Percentiles rank a stretch among this genome's conserved stretches.
Evolutionary conservation across 2,113 vertebrate genomes (phyloP).

Genomic region (Phalacrocorax carbo): DNA sequence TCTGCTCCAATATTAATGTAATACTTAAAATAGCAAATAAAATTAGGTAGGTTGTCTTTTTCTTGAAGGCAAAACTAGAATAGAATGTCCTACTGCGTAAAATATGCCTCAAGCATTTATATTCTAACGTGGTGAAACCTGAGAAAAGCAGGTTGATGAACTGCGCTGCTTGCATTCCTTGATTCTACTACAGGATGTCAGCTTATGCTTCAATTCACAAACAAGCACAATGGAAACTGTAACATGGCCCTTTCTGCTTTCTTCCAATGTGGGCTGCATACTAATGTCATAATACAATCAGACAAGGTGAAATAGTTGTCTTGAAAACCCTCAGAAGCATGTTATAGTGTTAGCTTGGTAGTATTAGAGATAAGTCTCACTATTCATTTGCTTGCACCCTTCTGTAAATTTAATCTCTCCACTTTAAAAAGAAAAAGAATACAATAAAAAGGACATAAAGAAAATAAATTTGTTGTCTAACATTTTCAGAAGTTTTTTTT

Average conservation of each 20-base stretch:
- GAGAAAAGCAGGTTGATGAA: conserved; percentile 37
- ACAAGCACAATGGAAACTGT: conserved; percentile 68
- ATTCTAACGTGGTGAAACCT: not conserved
- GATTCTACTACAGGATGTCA: conserved; percentile 55
- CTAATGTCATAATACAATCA: conserved; percentile 63
- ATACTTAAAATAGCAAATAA: not conserved
- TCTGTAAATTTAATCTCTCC: conserved; percentile 58
- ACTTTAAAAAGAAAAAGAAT: not conserved
- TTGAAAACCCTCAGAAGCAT: conserved; percentile 58
- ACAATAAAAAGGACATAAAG: conserved; percentile 6
- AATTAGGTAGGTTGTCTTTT: not conserved
- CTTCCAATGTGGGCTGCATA: conserved; percentile 68
- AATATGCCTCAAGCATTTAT: not conserved
- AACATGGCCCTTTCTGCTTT: conserved; percentile 68
- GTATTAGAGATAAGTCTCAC: conserved; percentile 2
- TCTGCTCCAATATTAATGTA: not conserved
- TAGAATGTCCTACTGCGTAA: not conserved
- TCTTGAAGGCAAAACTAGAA: not conserved
- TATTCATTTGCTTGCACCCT: conserved; percentile 50
- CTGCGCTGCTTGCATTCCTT: conserved; percentile 31
- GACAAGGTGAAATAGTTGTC: conserved; percentile 57
- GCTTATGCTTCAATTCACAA: conserved; percentile 73
- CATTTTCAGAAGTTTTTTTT: not conserved
- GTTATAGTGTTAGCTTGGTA: conserved; percentile 6
- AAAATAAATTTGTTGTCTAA: conserved; percentile 26